phyloP scores from a whole-genome alignment of 2,113 vertebrate species.

The Sclerurus mexicanus region DNA sequence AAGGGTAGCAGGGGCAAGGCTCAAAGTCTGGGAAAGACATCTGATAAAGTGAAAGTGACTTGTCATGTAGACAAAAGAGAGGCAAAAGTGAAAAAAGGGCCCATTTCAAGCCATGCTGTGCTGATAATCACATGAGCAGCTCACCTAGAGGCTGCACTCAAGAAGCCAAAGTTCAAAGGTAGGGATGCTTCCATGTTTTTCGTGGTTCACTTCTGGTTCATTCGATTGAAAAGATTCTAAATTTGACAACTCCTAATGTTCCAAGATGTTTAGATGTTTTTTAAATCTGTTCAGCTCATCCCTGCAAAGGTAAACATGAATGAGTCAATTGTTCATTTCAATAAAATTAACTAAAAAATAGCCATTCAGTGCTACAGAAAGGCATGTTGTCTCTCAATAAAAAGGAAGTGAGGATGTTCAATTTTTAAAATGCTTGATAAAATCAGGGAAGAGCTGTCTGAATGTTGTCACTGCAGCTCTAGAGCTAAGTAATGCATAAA shows the following conservation, averaged over 20 bases:
- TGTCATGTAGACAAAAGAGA: not conserved
- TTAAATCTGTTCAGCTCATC: not conserved
- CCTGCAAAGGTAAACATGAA: not conserved
- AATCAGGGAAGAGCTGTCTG: not conserved
- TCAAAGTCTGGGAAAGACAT: not conserved
- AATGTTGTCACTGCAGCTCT: not conserved
- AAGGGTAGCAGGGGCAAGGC: not conserved
- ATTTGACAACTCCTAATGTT: not conserved
- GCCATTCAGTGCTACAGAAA: not conserved
- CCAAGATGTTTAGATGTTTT: not conserved
- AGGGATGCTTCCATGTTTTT: not conserved
- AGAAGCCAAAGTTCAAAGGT: slow-evolving; percentile 24
- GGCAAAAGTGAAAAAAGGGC: not conserved
- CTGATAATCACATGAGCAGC: not conserved
- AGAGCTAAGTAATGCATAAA: not conserved
- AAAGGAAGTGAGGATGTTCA: not conserved
- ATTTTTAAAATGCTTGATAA: not conserved
- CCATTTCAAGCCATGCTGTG: not conserved
- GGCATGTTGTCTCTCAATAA: not conserved
- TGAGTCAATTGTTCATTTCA: not conserved
- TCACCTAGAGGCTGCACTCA: not conserved
- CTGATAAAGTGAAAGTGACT: not conserved
- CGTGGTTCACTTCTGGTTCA: slow-evolving; percentile 28
- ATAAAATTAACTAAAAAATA: not conserved
- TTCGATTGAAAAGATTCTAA: not conserved